Evolutionary conservation across 2,113 vertebrate species (phyloP).

Genomic region (Cyprinus carpio): DNA sequence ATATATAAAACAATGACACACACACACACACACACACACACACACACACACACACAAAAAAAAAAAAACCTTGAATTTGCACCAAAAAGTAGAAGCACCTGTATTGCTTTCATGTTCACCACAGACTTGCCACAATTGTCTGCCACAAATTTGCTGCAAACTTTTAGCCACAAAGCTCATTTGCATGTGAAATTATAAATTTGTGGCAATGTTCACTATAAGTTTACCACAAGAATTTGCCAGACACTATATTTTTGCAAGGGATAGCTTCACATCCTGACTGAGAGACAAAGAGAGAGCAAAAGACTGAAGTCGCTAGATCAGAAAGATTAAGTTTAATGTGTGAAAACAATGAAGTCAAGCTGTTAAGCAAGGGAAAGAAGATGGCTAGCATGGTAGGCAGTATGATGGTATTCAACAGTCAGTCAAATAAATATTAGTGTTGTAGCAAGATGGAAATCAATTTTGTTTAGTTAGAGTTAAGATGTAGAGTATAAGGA

Average conservation of each 20-base stretch:
- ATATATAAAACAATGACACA: neutral
- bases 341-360: neutral
- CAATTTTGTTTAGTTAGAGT: neutral
- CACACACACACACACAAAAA: too few species aligned
- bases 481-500: neutral
- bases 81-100: neutral
- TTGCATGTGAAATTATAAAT: neutral
- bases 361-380: neutral
- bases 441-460: slow-evolving; percentile 1
- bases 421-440: neutral
- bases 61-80: neutral
- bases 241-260: slow-evolving; percentile 17
- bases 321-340: neutral
- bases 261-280: slow-evolving; percentile 17
- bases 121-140: slow-evolving; percentile 8
- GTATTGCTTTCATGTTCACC: neutral
- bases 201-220: slow-evolving; percentile 1
- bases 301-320: neutral
- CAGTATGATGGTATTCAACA: neutral
- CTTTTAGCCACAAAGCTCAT: slow-evolving; percentile 1
- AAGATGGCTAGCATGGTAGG: neutral
- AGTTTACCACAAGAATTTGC: neutral
- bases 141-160: slow-evolving; percentile 19
- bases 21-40: too few species aligned
- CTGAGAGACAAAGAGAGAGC: neutral